Percentiles rank a stretch among this genome's conserved stretches.
Evolutionary conservation across 1,140 invertebrate species (phyloP).

Genomic region (Adoxophyes honmai): DNA sequence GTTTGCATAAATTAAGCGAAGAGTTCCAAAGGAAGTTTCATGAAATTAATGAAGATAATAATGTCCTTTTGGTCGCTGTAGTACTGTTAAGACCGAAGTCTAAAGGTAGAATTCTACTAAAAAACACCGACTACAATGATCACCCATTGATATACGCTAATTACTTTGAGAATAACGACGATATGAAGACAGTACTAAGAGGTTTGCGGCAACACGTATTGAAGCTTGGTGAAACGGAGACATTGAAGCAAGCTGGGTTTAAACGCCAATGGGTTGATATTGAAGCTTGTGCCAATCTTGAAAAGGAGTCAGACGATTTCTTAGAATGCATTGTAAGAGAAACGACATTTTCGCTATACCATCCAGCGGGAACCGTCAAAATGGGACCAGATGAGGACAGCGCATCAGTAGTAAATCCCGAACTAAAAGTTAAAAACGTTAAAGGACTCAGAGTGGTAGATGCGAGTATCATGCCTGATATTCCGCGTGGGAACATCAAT

Average conservation of each 20-base stretch:
- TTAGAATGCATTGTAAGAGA: slow-evolving; percentile 59
- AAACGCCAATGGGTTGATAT: slow-evolving; percentile 49
- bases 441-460: slow-evolving; percentile 80
- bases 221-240: slow-evolving; percentile 63
- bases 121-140: slow-evolving; percentile 74
- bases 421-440: slow-evolving; percentile 79
- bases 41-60: slow-evolving; percentile 42
- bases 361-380: slow-evolving; percentile 80
- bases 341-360: slow-evolving; percentile 76
- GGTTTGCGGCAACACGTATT: slow-evolving; percentile 68
- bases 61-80: slow-evolving; percentile 32
- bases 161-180: slow-evolving; percentile 77
- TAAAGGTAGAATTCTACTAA: slow-evolving; percentile 76
- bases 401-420: slow-evolving; percentile 79
- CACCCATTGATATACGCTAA: slow-evolving; percentile 81
- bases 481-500: slow-evolving; percentile 83
- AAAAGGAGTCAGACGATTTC: slow-evolving; percentile 67
- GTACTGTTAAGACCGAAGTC: slow-evolving; percentile 77
- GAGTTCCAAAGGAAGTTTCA: slow-evolving; percentile 30
- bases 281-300: slow-evolving; percentile 42
- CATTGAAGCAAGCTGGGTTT: slow-evolving; percentile 51
- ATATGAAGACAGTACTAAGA: slow-evolving; percentile 75
- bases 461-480: slow-evolving; percentile 84
- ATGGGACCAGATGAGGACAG: slow-evolving; percentile 79
- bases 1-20: slow-evolving; percentile 31